Evolutionary conservation across 2,797 vertebrate species (phyloP), one percentile per base, ranked within the genome.

Genomic region (Schizothorax lantsangensis): DNA sequence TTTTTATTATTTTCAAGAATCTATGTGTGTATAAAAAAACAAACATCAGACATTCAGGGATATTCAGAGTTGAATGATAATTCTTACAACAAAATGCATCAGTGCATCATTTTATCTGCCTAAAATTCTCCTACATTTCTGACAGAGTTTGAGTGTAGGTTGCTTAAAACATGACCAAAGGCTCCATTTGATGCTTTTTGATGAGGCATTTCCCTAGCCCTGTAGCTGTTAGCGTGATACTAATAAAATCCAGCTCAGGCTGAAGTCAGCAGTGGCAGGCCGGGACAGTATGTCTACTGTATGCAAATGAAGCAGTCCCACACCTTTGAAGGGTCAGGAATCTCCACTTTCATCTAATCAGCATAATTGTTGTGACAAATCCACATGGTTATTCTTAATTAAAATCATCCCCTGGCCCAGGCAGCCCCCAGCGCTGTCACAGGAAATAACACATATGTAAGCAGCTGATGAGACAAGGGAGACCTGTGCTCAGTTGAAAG

Each of bases 381-480:
- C 95, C 96, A 96, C 96, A 96, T 96, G 96, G 95, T 96, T 96
- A 96, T 95, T 95, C 95, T 96, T 96, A 96, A 96, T 96, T 96
- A 96, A 95, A 95, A 96, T 96, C 96, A 96, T 94, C 94, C 92
- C 93, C 91, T 94, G 93, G 94, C 95, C 90, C 88, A 86, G 90
- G 92, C 92, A 87, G 89, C 92, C 93, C 94, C 91, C 89, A 92
- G 94, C 91, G 89, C 95, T 94, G 93, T 95, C 93, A 93, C 93
- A 93, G 94, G 95, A 94, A 95, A 95, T 92, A 95, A 95, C 93
- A 92, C 86, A 91, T 91, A 91, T 79, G 81, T 85, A 84, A 85
- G 84, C 88, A 87, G 73, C 78, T 49, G 90, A 85, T 87, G 84
- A 88, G 88, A 92, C 90, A 85, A 91, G 89, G 71, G 87, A 88